A percentile compares a stretch with the other conserved stretches of the same genome.
phyloP scores from a whole-genome alignment of 2,113 vertebrate species.

The Corythornis vintsioides region DNA sequence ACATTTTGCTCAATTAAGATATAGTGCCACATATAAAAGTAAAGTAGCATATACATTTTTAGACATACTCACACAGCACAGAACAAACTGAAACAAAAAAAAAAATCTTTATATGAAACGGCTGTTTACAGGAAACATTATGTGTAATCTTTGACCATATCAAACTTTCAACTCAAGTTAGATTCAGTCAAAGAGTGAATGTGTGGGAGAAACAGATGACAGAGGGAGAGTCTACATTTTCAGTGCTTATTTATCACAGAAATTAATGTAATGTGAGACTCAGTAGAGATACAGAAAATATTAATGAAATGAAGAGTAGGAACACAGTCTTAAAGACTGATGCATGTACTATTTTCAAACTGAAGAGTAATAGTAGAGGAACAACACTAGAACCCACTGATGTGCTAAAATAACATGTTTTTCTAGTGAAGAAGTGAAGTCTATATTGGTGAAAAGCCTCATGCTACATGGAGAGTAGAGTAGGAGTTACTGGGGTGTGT shows the following conservation, averaged over 20 bases:
- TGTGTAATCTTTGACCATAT: constrained; percentile 8
- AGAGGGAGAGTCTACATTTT: not conserved
- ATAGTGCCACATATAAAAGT: not conserved
- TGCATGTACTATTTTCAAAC: not conserved
- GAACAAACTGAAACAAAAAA: not conserved
- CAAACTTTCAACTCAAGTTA: not conserved
- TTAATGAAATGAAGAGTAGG: not conserved
- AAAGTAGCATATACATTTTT: not conserved
- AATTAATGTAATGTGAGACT: not conserved
- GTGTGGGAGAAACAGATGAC: constrained; percentile 24
- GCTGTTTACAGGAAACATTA: constrained; percentile 19
- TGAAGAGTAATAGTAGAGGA: not conserved
- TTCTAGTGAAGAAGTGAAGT: not conserved
- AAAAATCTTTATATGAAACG: not conserved
- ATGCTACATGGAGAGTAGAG: not conserved
- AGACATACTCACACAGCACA: not conserved
- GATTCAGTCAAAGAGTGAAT: not conserved
- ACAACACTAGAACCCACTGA: not conserved
- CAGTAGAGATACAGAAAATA: not conserved
- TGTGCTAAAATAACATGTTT: not conserved
- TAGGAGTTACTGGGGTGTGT: not conserved
- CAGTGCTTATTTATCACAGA: not conserved
- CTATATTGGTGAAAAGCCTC: not conserved
- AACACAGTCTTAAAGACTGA: not conserved
- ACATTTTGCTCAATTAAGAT: not conserved